phyloP scores from a whole-genome alignment of 1,140 invertebrate species.

The Euura lappo region DNA sequence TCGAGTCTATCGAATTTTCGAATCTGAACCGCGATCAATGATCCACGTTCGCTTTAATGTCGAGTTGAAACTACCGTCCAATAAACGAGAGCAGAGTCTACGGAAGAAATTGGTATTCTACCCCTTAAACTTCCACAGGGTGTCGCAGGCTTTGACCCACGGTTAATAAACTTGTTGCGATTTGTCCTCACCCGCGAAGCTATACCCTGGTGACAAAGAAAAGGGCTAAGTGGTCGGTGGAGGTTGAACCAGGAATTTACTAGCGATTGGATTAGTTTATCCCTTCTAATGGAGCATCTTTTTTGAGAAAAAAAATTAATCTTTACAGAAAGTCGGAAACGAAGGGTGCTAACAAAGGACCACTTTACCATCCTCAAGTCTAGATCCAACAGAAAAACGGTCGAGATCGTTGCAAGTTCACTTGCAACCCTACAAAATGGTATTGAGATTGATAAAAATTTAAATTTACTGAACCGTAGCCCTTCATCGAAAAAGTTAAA shows the following conservation, averaged over 20 bases:
- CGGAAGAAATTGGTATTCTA: neutral
- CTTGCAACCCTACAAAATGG: too few species aligned
- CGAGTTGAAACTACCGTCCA: neutral
- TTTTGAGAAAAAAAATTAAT: neutral
- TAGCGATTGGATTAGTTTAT: neutral
- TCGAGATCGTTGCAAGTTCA: too few species aligned
- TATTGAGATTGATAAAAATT: too few species aligned
- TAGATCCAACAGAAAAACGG: too few species aligned
- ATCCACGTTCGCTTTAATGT: neutral
- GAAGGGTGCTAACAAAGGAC: too few species aligned
- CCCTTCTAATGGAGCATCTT: neutral
- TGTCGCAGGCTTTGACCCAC: neutral
- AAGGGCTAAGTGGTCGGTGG: neutral
- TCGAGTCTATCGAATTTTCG: too few species aligned
- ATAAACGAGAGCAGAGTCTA: neutral
- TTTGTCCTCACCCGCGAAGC: neutral
- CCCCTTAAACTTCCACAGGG: neutral
- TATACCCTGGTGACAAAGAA: neutral
- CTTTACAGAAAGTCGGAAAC: too few species aligned
- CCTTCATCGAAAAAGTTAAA: too few species aligned
- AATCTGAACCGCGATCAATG: too few species aligned
- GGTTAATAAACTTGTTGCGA: neutral
- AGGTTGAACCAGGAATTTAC: neutral
- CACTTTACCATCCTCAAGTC: too few species aligned
- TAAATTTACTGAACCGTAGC: too few species aligned